Conservation (phyloP, 2,888 invertebrate species). For the Mythimna albipuncta region DNA sequence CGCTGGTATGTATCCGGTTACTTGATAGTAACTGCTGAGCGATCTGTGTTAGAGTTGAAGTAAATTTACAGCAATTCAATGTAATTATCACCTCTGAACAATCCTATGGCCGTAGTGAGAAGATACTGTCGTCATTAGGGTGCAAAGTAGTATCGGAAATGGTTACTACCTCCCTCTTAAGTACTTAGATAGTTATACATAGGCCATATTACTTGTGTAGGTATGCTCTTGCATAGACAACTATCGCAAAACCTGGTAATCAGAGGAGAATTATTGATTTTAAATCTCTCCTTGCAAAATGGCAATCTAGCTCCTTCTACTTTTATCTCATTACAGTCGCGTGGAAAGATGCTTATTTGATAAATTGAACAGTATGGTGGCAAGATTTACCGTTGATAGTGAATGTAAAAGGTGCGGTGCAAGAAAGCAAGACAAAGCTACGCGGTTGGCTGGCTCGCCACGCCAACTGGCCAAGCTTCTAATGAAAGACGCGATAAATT, state of each 20-base stretch:
- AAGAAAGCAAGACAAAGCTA: constrained; percentile 82
- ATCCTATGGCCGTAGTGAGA: not conserved
- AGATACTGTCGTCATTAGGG: not conserved
- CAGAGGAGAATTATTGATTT: constrained; percentile 16
- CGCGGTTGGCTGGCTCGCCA: constrained; percentile 76
- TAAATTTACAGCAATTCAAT: constrained; percentile 16
- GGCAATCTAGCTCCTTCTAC: constrained; percentile 34
- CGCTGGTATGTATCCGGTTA: constrained; percentile 59
- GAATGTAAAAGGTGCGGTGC: constrained; percentile 72
- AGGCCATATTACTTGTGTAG: not conserved
- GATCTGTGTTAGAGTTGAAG: constrained; percentile 15
- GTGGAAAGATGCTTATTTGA: constrained; percentile 68
- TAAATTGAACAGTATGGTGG: constrained; percentile 78
- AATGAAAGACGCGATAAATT: constrained; percentile 85
- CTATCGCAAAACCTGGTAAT: constrained; percentile 1
- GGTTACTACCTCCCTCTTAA: not conserved
- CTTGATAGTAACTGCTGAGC: constrained; percentile 24
- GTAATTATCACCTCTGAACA: constrained; percentile 17
- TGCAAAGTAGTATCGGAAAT: not conserved
- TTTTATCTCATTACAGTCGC: constrained; percentile 57
- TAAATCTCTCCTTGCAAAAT: constrained; percentile 14
- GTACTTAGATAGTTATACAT: no score
- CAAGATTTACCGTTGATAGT: constrained; percentile 80
- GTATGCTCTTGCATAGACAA: not conserved
- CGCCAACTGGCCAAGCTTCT: constrained; percentile 77